A percentile compares a stretch with the other conserved stretches of the same genome.
Conservation (phyloP, 2,888 invertebrate species). For the Drosophila anceps region DNA sequence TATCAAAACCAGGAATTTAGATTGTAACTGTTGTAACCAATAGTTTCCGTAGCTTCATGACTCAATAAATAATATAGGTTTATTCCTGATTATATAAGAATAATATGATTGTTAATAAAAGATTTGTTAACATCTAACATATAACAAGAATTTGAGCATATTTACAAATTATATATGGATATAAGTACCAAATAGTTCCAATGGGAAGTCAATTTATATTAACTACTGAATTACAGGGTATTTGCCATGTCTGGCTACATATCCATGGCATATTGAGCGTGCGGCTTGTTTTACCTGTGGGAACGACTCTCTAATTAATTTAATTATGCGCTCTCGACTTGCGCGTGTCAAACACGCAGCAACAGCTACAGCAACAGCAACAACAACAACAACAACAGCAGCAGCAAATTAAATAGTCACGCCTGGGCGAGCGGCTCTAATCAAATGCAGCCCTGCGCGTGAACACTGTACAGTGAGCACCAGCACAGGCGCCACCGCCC, state of each 20-base stretch:
- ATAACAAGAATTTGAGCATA: not conserved
- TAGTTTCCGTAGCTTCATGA: too few species aligned
- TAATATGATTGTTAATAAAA: too few species aligned
- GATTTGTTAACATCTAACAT: too few species aligned
- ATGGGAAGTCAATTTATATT: not conserved
- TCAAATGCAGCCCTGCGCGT: conserved; percentile 64
- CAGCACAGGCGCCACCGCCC: conserved; percentile 32
- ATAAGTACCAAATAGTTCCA: too few species aligned
- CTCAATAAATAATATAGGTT: too few species aligned
- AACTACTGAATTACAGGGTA: conserved; percentile 36
- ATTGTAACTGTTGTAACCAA: too few species aligned
- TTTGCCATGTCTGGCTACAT: not conserved
- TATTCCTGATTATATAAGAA: too few species aligned
- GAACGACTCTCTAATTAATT: conserved; percentile 79
- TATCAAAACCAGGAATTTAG: too few species aligned
- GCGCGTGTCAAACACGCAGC: conserved; percentile 74
- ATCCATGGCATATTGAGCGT: conserved; percentile 9
- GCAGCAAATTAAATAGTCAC: conserved; percentile 72
- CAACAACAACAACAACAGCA: conserved; percentile 32
- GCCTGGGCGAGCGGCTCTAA: conserved; percentile 67
- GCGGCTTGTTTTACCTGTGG: conserved; percentile 70
- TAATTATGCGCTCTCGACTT: conserved; percentile 77
- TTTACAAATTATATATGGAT: not conserved
- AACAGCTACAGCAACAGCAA: too few species aligned
- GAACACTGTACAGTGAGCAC: conserved; percentile 42